Base-by-base conservation (phyloP, 2,888 invertebrate genomes). In the Dichetophora obliterata region DNA sequence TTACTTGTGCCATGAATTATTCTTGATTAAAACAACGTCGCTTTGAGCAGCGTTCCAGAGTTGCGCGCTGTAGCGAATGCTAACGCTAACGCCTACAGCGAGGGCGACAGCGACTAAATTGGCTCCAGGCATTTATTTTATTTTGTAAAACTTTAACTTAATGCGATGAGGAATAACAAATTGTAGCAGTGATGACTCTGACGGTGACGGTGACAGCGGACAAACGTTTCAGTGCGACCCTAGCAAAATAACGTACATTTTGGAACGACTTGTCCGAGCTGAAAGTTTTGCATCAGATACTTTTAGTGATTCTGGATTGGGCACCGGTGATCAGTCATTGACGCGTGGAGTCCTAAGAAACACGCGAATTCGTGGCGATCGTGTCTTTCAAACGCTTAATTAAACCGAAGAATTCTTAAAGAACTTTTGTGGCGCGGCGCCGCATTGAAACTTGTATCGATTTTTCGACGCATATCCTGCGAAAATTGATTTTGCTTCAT, bases 251-350 rank as follows among this genome's bases (percentile, higher is more conserved):
- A 43, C 43, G 43, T 43, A 43, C 43, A 43, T 43, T 43, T 43
- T 11, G 43, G 43, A 43, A 43, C 43, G 43, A n/a, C 37, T 52
- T 61, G 54, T 50, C 19, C 22, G 77, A 77, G 79, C 54, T 52
- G 34, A 6, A 16, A 31, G 66, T 61, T 76, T 54, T 76, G 68
- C 37, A 72, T 75, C 72, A 48, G 63, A 75, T 59, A 63, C 77
- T 57, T 74, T 72, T 52, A 78, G 77, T 75, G 63, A 24, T 43
- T 75, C 77, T 71, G 75, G 78, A 79, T 79, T 78, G 78, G 80
- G 81, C 78, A 78, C 74, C 76, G 79, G 43, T 76, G 81, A 81
- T 82, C 83, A 83, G 82, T 82, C 83, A 80, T 80, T 78, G 54
- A 78, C 79, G 78, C 79, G 79, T 80, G 75, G 78, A 82, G 81